A percentile compares a stretch with the other conserved stretches of the same genome.
Conservation (phyloP, 1,140 invertebrate species). For the Drosophila yakuba region DNA sequence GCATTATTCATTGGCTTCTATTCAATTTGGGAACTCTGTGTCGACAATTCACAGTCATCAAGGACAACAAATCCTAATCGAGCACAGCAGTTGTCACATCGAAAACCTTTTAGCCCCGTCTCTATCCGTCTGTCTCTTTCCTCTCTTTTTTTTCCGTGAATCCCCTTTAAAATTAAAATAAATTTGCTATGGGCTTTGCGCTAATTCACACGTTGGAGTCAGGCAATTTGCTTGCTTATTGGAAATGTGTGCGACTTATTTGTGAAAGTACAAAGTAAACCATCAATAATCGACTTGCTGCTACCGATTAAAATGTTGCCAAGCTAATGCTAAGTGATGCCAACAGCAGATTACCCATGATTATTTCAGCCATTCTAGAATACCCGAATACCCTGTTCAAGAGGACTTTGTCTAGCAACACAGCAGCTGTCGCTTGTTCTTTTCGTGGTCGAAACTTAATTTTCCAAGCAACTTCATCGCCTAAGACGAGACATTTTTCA, state of each 20-base stretch:
- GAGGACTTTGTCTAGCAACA: slow-evolving; percentile 38
- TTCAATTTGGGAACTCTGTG: neutral
- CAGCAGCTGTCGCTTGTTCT: slow-evolving; percentile 59
- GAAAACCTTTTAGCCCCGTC: slow-evolving; percentile 1
- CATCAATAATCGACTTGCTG: neutral
- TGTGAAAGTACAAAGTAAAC: neutral
- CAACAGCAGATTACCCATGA: neutral
- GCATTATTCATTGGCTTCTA: neutral
- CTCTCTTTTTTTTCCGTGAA: neutral
- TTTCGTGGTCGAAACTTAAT: slow-evolving; percentile 56
- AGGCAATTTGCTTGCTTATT: slow-evolving; percentile 33
- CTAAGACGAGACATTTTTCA: slow-evolving; percentile 77
- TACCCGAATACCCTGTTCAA: slow-evolving; percentile 10
- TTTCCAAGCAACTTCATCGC: slow-evolving; percentile 73
- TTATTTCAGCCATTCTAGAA: neutral
- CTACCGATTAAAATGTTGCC: neutral
- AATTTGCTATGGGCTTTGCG: slow-evolving; percentile 33
- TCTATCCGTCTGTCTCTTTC: neutral
- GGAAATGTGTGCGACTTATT: slow-evolving; percentile 12
- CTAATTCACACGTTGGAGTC: slow-evolving; percentile 44
- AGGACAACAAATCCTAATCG: slow-evolving; percentile 14
- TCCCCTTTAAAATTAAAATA: slow-evolving; percentile 37
- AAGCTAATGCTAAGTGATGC: neutral
- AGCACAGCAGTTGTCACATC: slow-evolving; percentile 12
- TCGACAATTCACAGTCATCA: neutral